Conservation (phyloP, 1,140 invertebrate genomes). For the Rhopalosiphum padi region DNA sequence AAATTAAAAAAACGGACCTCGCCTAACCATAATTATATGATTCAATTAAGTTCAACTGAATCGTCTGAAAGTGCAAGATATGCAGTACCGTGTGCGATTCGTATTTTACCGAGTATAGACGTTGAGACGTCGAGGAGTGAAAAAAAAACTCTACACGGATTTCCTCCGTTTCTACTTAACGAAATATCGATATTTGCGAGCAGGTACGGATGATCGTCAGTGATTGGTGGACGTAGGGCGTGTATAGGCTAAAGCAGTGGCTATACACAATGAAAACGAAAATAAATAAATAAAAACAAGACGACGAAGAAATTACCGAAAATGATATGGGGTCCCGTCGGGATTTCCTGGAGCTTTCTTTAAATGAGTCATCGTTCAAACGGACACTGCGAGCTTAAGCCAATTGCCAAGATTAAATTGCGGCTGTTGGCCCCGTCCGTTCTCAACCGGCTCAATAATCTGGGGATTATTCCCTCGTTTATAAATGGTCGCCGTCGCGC, state of each 20-base stretch:
- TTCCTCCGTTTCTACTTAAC: background rate
- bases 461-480: slow-evolving; percentile 39
- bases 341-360: slow-evolving; percentile 5
- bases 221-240: background rate
- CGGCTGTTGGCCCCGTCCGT: slow-evolving; percentile 25
- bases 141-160: background rate
- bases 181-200: background rate
- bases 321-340: slow-evolving; percentile 15
- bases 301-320: background rate
- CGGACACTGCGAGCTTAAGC: slow-evolving; percentile 48
- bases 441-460: slow-evolving; percentile 50
- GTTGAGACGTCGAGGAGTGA: no score
- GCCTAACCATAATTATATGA: background rate
- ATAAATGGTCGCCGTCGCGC: slow-evolving; percentile 29
- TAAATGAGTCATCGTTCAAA: slow-evolving; percentile 51
- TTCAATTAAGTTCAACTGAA: background rate
- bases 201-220: background rate
- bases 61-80: background rate
- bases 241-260: background rate
- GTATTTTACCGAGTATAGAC: background rate
- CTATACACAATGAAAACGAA: background rate
- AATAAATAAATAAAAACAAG: background rate
- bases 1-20: background rate
- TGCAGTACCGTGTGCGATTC: background rate
- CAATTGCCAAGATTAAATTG: slow-evolving; percentile 55